Evolutionary conservation across 2,797 vertebrate genomes (phyloP).

Genomic region (Emydoidea blandingii): DNA sequence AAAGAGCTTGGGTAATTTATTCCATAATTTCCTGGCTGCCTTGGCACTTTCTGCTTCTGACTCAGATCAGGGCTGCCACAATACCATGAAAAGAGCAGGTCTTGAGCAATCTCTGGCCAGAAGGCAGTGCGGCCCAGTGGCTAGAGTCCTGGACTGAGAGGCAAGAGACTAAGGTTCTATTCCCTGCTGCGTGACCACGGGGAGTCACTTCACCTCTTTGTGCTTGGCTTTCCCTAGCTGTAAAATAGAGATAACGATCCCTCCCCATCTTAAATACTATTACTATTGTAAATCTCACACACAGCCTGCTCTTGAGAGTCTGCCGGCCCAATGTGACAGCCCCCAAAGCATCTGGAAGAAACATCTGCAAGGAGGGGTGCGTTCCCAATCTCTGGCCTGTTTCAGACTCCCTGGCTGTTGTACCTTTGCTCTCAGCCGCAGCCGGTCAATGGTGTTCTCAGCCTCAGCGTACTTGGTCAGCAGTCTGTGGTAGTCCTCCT

Average conservation of each 20-base stretch:
- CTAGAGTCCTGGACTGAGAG: background rate
- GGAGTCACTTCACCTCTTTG: background rate
- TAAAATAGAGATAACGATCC: background rate
- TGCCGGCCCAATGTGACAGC: background rate
- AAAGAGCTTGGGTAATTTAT: background rate
- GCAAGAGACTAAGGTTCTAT: background rate
- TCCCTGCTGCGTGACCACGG: accelerated
- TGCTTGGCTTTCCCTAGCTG: background rate
- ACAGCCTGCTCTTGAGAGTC: background rate
- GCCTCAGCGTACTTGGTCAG: slow-evolving; percentile 95
- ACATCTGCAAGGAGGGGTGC: background rate
- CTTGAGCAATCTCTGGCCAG: background rate
- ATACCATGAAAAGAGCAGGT: background rate
- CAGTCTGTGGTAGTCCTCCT: slow-evolving; percentile 94
- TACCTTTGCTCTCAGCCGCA: slow-evolving; percentile 94
- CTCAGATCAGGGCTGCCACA: background rate
- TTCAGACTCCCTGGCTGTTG: no score
- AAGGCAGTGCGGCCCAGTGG: background rate
- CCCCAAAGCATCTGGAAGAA: background rate
- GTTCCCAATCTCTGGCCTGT: background rate
- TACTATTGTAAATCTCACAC: background rate
- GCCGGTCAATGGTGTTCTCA: slow-evolving; percentile 95
- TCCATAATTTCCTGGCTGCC: background rate
- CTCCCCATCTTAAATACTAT: background rate
- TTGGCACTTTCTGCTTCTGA: background rate